Conservation (phyloP, 1,140 invertebrate species). For the Limonius californicus region DNA sequence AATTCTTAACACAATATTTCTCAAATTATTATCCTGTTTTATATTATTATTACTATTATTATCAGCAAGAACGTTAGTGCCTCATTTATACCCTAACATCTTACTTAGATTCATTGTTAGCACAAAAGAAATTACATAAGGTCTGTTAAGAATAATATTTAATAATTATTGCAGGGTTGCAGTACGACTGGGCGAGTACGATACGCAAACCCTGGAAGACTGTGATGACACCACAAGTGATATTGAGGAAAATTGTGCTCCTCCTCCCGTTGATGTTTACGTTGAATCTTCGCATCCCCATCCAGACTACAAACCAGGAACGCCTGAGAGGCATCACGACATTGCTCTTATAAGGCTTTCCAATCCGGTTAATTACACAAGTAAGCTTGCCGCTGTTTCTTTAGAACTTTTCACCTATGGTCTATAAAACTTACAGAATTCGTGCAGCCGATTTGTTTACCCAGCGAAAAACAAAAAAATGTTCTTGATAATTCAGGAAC, state of each 20-base stretch:
- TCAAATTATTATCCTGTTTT: too few relatives aligned
- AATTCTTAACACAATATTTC: too few relatives aligned
- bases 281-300: slow-evolving; percentile 19
- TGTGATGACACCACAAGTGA: slow-evolving; percentile 43
- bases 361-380: slow-evolving; percentile 49
- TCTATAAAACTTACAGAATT: too few relatives aligned
- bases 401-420: too few relatives aligned
- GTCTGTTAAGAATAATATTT: too few relatives aligned
- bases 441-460: slow-evolving; percentile 65
- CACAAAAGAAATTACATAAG: too few relatives aligned
- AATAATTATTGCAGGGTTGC: slow-evolving; percentile 28
- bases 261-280: slow-evolving; percentile 34
- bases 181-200: slow-evolving; percentile 53
- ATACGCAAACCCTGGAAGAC: slow-evolving; percentile 48
- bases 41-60: too few relatives aligned
- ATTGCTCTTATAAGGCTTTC: slow-evolving; percentile 56
- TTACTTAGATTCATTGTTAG: too few relatives aligned
- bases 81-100: too few relatives aligned
- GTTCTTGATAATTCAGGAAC: slow-evolving; percentile 41
- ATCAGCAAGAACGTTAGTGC: too few relatives aligned
- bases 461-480: slow-evolving; percentile 40
- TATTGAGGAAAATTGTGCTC: slow-evolving; percentile 40
- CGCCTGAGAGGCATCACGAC: slow-evolving; percentile 49
- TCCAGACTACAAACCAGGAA: slow-evolving; percentile 44
- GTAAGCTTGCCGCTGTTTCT: slow-evolving; percentile 14